These are phyloP conservation scores for Cetonia aurata DNA, from an alignment of 2,888 invertebrate species.

Conservation along the genomic window DNA sequence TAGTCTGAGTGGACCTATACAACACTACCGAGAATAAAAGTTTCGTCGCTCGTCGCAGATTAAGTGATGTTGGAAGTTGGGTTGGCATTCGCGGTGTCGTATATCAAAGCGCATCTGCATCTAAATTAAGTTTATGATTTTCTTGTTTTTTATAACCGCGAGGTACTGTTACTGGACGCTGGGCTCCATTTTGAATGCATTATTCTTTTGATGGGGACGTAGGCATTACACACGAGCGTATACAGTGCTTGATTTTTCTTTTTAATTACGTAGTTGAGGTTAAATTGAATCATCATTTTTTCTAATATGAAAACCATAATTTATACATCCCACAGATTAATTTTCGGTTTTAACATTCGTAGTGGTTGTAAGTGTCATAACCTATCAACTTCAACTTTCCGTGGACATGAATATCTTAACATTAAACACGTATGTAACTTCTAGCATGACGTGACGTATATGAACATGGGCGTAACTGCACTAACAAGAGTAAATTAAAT, in stretches of 20 bases:
- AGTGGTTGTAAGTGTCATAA: too few relatives aligned
- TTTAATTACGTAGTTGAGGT: too few relatives aligned
- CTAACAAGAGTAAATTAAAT: slow-evolving; percentile 3
- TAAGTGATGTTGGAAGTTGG: slow-evolving; percentile 40
- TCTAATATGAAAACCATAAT: too few relatives aligned
- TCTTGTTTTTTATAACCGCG: slow-evolving; percentile 17
- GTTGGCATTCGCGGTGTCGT: slow-evolving; percentile 30
- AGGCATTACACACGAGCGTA: too few relatives aligned
- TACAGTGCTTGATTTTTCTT: too few relatives aligned
- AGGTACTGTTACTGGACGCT: slow-evolving; percentile 20
- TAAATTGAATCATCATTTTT: too few relatives aligned
- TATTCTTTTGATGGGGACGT: background rate
- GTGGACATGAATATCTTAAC: background rate
- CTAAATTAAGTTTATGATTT: slow-evolving; percentile 46
- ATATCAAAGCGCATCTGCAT: slow-evolving; percentile 49
- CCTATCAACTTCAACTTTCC: too few relatives aligned
- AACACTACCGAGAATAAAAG: slow-evolving; percentile 45
- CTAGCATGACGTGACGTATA: background rate
- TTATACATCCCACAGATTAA: too few relatives aligned
- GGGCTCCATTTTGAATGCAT: slow-evolving; percentile 6
- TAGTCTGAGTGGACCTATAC: slow-evolving; percentile 32
- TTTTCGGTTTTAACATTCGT: too few relatives aligned
- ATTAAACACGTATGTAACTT: too few relatives aligned
- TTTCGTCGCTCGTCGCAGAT: slow-evolving; percentile 40
- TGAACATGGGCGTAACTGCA: background rate